phyloP scores from a whole-genome alignment of 2,113 vertebrate genomes.

The Spheniscus mendiculus region DNA sequence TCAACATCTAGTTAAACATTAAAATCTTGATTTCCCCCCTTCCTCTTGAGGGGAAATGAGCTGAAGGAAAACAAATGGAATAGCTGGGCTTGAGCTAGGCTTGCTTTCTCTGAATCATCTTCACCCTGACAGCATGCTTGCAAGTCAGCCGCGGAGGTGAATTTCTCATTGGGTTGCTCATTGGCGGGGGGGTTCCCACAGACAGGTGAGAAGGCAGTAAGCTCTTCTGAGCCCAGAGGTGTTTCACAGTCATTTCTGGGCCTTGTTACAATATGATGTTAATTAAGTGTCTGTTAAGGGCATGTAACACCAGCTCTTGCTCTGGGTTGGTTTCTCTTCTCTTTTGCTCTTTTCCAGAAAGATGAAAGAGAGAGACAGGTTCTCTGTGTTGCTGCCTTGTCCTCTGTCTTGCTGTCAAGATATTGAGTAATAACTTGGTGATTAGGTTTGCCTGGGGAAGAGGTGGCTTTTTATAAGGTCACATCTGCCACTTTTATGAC shows the following conservation, averaged over 20 bases:
- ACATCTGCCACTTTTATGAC: background rate
- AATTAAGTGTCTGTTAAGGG: background rate
- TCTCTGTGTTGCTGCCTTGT: background rate
- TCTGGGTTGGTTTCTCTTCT: background rate
- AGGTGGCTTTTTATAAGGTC: background rate
- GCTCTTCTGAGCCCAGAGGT: background rate
- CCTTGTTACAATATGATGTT: background rate
- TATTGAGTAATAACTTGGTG: background rate
- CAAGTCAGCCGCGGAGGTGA: background rate
- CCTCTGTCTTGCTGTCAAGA: background rate
- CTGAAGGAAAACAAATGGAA: background rate
- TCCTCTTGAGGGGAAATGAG: background rate
- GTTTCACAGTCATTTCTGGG: background rate
- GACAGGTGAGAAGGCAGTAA: background rate
- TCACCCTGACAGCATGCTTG: background rate
- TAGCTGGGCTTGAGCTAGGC: background rate
- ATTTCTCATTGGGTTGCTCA: background rate
- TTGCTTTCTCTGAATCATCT: background rate
- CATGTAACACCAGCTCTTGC: background rate
- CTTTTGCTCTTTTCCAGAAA: background rate
- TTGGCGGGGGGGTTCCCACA: background rate
- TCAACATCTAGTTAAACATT: background rate
- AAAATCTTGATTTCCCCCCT: background rate
- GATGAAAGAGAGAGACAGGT: background rate
- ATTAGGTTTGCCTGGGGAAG: background rate